Evolutionary conservation across 2,888 invertebrate genomes (phyloP).

Genomic region (Trachelus tabidus): DNA sequence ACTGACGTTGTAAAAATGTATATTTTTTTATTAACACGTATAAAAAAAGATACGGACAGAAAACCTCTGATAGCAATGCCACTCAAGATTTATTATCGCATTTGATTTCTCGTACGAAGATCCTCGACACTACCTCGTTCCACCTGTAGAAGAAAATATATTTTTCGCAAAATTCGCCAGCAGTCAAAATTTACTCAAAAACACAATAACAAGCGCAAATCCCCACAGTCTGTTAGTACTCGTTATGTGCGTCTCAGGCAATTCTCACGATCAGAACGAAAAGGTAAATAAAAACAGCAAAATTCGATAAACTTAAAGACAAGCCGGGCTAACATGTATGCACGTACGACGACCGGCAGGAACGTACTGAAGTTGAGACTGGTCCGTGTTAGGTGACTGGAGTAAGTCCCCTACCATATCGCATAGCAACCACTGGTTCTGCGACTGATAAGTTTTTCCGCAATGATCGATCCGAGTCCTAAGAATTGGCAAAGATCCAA

Average conservation of each 20-base stretch:
- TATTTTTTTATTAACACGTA: not conserved
- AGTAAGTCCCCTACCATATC: constrained; percentile 44
- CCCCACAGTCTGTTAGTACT: not conserved
- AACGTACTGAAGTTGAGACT: constrained; percentile 48
- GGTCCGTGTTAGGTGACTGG: constrained; percentile 46
- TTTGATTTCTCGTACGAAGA: not conserved
- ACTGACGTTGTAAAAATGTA: not conserved
- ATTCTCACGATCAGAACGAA: not conserved
- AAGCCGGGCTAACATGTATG: not conserved
- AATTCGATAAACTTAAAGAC: not conserved
- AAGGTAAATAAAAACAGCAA: not conserved
- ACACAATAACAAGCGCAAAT: not conserved
- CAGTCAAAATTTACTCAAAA: not conserved
- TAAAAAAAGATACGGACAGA: not conserved
- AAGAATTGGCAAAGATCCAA: not conserved
- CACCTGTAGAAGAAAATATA: not conserved
- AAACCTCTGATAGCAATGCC: not conserved
- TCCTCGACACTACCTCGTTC: not conserved
- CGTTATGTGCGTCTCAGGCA: not conserved
- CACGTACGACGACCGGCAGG: constrained; percentile 40
- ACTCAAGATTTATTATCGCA: not conserved
- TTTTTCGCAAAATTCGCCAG: not conserved
- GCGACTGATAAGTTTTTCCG: constrained; percentile 3
- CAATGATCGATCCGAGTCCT: not conserved
- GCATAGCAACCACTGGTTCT: constrained; percentile 43